phyloP scores from a whole-genome alignment of 64 coral and sea anemone genomes.

The Dendrophyllia cribrosa region DNA sequence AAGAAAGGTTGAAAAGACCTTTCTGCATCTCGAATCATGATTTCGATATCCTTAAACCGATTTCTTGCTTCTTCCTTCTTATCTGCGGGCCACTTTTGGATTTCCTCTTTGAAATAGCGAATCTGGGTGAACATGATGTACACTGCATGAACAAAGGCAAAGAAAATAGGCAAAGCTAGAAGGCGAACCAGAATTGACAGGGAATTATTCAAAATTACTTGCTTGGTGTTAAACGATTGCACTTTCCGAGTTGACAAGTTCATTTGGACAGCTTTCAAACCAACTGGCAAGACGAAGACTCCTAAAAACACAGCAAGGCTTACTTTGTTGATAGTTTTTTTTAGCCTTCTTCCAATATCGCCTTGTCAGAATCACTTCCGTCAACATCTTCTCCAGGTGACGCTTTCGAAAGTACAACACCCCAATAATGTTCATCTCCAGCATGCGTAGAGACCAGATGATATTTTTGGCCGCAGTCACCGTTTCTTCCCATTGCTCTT shows the following conservation, averaged over 20 bases:
- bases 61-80: conserved; percentile 42
- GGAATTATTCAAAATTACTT: conserved; percentile 14
- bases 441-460: conserved; percentile 45
- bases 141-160: conserved; percentile 57
- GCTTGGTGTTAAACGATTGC: background rate
- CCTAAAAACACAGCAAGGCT: background rate
- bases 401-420: conserved; percentile 64
- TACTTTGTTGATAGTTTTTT: background rate
- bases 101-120: conserved; percentile 57
- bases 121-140: conserved; percentile 73
- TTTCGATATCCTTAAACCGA: conserved; percentile 60
- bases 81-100: conserved; percentile 56
- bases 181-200: conserved; percentile 22
- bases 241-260: background rate
- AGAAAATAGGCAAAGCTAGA: conserved; percentile 59
- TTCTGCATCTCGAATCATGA: conserved; percentile 51
- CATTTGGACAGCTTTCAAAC: conserved; percentile 47
- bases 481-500: conserved; percentile 31
- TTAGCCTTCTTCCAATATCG: conserved; percentile 68
- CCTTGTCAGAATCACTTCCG: conserved; percentile 52
- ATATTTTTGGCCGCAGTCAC: conserved; percentile 70
- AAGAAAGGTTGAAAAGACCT: conserved; percentile 68
- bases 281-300: conserved; percentile 36
- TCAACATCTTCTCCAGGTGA: conserved; percentile 73
- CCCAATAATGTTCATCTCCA: conserved; percentile 62